A percentile compares a stretch with the other conserved stretches of the same genome.
phyloP scores from a whole-genome alignment of 2,797 vertebrate genomes.

The Squalus acanthias region DNA sequence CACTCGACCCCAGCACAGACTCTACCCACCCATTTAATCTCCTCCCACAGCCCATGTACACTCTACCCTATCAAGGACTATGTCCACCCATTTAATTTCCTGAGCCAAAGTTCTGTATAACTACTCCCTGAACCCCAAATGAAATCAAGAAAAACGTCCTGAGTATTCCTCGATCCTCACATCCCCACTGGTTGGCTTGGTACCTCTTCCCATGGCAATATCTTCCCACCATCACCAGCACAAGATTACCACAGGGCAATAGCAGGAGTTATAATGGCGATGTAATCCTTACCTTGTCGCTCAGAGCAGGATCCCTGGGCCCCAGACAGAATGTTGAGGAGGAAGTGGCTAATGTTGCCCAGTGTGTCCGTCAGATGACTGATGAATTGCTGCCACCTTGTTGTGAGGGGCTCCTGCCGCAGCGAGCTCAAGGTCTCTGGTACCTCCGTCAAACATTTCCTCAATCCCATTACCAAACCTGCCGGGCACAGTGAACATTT shows the following conservation, averaged over 20 bases:
- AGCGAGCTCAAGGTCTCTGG: slow-evolving; percentile 51
- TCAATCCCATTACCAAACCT: slow-evolving; percentile 73
- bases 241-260: not conserved
- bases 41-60: no score
- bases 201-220: not conserved
- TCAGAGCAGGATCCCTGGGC: slow-evolving; percentile 45
- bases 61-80: no score
- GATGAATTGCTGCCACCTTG: slow-evolving; percentile 53
- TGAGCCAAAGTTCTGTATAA: not conserved
- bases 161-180: not conserved
- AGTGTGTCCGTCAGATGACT: slow-evolving; percentile 54
- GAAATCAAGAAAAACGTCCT: not conserved
- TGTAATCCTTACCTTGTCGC: slow-evolving; percentile 52
- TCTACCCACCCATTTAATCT: no score
- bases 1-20: no score
- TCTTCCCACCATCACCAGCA: not conserved
- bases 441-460: slow-evolving; percentile 70
- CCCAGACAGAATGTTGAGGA: slow-evolving; percentile 69
- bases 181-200: not conserved
- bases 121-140: not conserved
- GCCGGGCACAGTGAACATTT: slow-evolving; percentile 13
- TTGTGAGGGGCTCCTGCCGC: slow-evolving; percentile 43
- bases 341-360: slow-evolving; percentile 62
- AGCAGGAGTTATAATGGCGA: not conserved
- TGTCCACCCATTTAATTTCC: no score